A percentile compares a stretch with the other conserved stretches of the same genome.
phyloP scores from a whole-genome alignment of 2,113 vertebrate genomes.

The Piprites chloris region DNA sequence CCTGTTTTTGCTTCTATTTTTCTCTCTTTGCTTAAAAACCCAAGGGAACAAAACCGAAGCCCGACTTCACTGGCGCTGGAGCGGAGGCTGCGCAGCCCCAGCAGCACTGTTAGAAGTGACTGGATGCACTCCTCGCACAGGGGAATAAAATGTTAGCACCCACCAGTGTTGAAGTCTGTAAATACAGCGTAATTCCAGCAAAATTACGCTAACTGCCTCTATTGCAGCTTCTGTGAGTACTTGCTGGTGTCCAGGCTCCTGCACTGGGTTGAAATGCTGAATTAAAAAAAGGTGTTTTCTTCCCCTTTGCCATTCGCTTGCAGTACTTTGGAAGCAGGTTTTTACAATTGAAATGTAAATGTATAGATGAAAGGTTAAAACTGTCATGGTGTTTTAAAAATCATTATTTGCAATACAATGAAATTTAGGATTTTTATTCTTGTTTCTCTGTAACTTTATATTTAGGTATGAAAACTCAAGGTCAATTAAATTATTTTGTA shows the following conservation, averaged over 20 bases:
- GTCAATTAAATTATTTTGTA: background rate
- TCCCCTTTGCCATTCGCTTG: background rate
- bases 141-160: conserved; percentile 51
- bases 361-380: background rate
- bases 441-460: background rate
- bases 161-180: conserved; percentile 43
- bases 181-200: conserved; percentile 40
- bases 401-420: background rate
- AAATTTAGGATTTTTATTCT: background rate
- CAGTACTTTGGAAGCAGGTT: background rate
- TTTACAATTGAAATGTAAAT: background rate
- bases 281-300: background rate
- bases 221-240: background rate
- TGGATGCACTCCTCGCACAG: conserved; percentile 11
- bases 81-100: background rate
- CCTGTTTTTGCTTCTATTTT: conserved; percentile 39
- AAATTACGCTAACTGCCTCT: conserved; percentile 27
- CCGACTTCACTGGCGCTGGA: background rate
- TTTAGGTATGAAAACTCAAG: background rate
- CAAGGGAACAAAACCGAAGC: background rate
- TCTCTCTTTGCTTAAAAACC: conserved; percentile 13
- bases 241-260: background rate
- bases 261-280: background rate
- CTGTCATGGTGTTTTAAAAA: background rate
- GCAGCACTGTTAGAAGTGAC: conserved; percentile 25